Evolutionary conservation across 2,888 invertebrate genomes (phyloP), one percentile per base, ranked within the genome.

Genomic region (Lasioglossum vierecki): DNA sequence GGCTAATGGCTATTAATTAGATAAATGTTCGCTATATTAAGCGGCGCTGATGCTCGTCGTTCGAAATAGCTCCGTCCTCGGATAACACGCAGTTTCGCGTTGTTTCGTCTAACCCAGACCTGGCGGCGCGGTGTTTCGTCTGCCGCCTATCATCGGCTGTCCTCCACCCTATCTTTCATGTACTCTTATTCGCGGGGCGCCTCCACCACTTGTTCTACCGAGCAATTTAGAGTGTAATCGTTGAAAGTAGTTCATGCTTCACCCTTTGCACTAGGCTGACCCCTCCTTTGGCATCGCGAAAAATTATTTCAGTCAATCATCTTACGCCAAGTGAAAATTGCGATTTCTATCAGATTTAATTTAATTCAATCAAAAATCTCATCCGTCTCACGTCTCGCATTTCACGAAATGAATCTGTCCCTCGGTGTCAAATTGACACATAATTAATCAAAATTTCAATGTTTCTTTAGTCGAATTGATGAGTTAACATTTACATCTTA

Each of bases 1-100:
- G 86, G 91, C 93, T 93, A 94, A 94, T 94, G 92, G 94, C 92
- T 94, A 93, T 94, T 94, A 94, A 94, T 94, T 94, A 93, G 93
- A 94, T 92, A 93, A 94, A 93, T 91, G 91, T 87, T 90, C 76
- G 91, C 90, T 93, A 91, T 93, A 94, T 93, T 89, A 91, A 92
- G 91, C 91, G 90, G 81, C 89, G 83, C 85, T 92, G 92, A 93
- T 92, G 91, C 90, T 90, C 92, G 91, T 86, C 91, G 92, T 92
- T 92, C 88, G 89, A 94, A 93, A 94, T 93, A 93, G 92, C 91
- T 83, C 35, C 35, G 78, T 46, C 44, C 26, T 78, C 81, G 88
- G 86, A 88, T 90, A 89, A 87, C 90, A 82, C 90, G 92, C 91
- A 90, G 86, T 91, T 91, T 88, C 90, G 77, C 85, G 49, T 39